A percentile compares a stretch with the other conserved stretches of the same genome.
Conservation (phyloP, 2,888 invertebrate genomes). For the Zele albiditarsus region DNA sequence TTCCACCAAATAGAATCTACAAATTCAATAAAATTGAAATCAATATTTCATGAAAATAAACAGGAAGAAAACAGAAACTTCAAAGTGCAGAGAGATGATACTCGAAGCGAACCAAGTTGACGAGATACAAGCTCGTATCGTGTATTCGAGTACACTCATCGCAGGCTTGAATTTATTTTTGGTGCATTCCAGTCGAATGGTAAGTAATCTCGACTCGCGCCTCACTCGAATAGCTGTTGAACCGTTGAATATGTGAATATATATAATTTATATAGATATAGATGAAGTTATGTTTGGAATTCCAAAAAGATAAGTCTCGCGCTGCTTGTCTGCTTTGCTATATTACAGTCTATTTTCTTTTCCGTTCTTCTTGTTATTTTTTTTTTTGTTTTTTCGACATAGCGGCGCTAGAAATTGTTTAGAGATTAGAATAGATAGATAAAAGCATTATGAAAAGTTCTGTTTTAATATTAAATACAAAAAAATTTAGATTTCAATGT, state of each 20-base stretch:
- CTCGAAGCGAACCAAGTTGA: constrained; percentile 27
- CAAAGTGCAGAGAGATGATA: not conserved
- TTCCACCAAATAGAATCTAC: too few species aligned
- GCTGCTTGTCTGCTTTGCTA: constrained; percentile 18
- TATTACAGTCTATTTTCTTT: not conserved
- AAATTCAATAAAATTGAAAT: too few species aligned
- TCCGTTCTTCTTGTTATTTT: not conserved
- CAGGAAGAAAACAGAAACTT: too few species aligned
- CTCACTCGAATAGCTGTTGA: constrained; percentile 38
- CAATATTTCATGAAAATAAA: too few species aligned
- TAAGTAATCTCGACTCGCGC: constrained; percentile 46
- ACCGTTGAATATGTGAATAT: constrained; percentile 9
- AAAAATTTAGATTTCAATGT: too few species aligned
- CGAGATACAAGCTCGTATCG: not conserved
- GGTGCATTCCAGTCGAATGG: constrained; percentile 64
- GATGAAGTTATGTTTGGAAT: constrained; percentile 52
- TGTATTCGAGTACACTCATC: not conserved
- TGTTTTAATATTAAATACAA: too few species aligned
- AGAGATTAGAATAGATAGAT: too few species aligned
- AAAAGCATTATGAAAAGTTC: too few species aligned
- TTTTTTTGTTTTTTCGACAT: constrained; percentile 10
- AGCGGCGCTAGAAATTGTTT: too few species aligned
- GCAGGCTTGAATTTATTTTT: constrained; percentile 59
- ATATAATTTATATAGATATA: constrained; percentile 14
- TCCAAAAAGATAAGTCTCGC: constrained; percentile 44